phyloP scores from a whole-genome alignment of 2,113 vertebrate genomes.

The Otolemur garnettii region DNA sequence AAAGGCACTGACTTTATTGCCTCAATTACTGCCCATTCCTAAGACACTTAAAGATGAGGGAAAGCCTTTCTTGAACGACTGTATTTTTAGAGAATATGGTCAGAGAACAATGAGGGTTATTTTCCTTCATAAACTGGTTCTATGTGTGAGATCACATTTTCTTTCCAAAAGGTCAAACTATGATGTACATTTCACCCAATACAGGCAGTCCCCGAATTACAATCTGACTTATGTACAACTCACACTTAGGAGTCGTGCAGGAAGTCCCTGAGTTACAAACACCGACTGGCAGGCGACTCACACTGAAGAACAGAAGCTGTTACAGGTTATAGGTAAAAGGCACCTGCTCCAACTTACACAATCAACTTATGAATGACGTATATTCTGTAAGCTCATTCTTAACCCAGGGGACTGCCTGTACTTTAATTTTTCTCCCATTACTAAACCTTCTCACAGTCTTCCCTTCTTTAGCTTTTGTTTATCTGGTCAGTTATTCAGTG shows the following conservation, averaged over 20 bases:
- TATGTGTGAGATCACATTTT: background rate
- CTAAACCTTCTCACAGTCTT: background rate
- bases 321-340: too few relatives aligned
- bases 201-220: too few relatives aligned
- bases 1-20: background rate
- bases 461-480: constrained; percentile 6
- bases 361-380: too few relatives aligned
- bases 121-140: background rate
- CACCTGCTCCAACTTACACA: too few relatives aligned
- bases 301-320: too few relatives aligned
- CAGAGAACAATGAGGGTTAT: background rate
- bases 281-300: too few relatives aligned
- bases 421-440: background rate
- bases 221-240: too few relatives aligned
- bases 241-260: too few relatives aligned
- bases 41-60: background rate
- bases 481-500: background rate
- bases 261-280: too few relatives aligned
- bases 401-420: background rate
- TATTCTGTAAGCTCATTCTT: too few relatives aligned
- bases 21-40: background rate
- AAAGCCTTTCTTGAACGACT: background rate
- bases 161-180: background rate
- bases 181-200: background rate
- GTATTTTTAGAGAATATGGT: background rate